phyloP scores from a whole-genome alignment of 1,140 invertebrate species.

The Rhynchophorus ferrugineus region DNA sequence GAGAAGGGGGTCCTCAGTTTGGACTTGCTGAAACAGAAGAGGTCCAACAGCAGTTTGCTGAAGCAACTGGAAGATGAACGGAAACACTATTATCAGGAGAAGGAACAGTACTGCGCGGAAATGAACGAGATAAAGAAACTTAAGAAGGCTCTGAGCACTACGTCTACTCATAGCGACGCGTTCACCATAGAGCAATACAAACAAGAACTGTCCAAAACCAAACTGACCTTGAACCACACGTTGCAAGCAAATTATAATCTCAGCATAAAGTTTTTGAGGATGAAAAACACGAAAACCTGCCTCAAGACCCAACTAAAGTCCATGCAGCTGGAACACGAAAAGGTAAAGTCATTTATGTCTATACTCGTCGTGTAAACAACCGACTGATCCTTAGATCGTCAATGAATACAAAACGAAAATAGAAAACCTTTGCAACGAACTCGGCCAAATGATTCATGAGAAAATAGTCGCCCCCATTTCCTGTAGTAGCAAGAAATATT shows the following conservation, averaged over 20 bases:
- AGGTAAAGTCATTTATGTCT: constrained; percentile 14
- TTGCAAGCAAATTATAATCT: constrained; percentile 40
- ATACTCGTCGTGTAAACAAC: not conserved
- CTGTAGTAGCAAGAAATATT: constrained; percentile 38
- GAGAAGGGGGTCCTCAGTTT: constrained; percentile 33
- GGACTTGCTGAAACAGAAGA: constrained; percentile 32
- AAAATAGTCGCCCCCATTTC: constrained; percentile 30
- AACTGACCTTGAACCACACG: constrained; percentile 35
- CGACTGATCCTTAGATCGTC: constrained; percentile 19
- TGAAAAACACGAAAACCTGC: constrained; percentile 38
- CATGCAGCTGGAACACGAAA: constrained; percentile 28
- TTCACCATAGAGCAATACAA: constrained; percentile 17
- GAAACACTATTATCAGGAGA: constrained; percentile 37
- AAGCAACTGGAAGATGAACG: constrained; percentile 38
- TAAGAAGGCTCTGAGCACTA: constrained; percentile 26
- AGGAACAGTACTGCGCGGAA: constrained; percentile 37
- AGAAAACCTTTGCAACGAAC: constrained; percentile 26
- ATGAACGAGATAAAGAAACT: constrained; percentile 37
- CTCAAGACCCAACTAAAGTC: constrained; percentile 31
- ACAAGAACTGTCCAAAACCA: constrained; percentile 32
- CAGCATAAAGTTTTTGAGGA: constrained; percentile 40
- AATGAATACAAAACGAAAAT: constrained; percentile 30
- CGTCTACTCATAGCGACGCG: constrained; percentile 12
- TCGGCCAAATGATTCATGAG: constrained; percentile 31
- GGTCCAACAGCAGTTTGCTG: constrained; percentile 31